phyloP scores from a whole-genome alignment of 2,888 invertebrate genomes.

The Campoplex capitator region DNA sequence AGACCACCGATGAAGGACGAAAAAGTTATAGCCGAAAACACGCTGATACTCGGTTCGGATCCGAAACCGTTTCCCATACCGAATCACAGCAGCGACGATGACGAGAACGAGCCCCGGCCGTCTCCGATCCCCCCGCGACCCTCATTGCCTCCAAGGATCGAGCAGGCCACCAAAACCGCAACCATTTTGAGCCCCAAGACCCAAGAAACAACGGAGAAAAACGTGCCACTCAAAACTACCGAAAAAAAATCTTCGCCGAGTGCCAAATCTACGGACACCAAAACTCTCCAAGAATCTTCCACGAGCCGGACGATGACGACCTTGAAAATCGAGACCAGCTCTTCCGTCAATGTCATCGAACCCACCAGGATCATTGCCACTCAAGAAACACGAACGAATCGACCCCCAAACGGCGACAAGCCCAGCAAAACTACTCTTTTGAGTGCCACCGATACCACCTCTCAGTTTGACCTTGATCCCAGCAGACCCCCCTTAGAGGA shows the following conservation, averaged over 20 bases:
- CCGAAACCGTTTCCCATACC: constrained; percentile 76
- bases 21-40: constrained; percentile 76
- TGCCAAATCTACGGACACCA: neutral
- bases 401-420: constrained; percentile 67
- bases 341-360: constrained; percentile 81
- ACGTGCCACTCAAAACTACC: neutral
- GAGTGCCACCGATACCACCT: constrained; percentile 10
- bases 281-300: constrained; percentile 35
- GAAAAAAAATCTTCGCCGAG: neutral
- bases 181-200: neutral
- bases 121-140: constrained; percentile 64
- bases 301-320: constrained; percentile 74
- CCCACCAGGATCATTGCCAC: constrained; percentile 74
- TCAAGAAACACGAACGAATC: constrained; percentile 73
- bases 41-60: constrained; percentile 77
- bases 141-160: constrained; percentile 67
- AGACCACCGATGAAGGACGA: constrained; percentile 78
- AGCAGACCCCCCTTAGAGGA: constrained; percentile 42
- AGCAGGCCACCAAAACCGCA: neutral
- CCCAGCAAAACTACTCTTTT: constrained; percentile 21
- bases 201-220: neutral
- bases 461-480: constrained; percentile 61
- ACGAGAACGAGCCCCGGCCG: constrained; percentile 69
- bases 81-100: constrained; percentile 67
- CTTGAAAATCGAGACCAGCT: constrained; percentile 81